Evolutionary conservation across 1,140 invertebrate genomes (phyloP).

Genomic region (Drosophila pandora): DNA sequence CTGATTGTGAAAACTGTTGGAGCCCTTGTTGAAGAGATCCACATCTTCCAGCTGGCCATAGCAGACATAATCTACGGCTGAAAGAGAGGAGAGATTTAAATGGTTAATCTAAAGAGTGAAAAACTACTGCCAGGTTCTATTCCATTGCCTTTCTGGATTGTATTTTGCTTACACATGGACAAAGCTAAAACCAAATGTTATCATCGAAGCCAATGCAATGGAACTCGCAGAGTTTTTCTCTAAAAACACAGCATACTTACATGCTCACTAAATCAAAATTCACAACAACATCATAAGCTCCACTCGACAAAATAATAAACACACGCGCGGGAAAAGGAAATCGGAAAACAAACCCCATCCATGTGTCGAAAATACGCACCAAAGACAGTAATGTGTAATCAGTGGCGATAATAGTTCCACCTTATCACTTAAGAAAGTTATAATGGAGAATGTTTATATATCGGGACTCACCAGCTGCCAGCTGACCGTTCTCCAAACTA

Average conservation of each 20-base stretch:
- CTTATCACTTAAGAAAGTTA: too few species aligned
- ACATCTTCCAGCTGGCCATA: constrained; percentile 80
- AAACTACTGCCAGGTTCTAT: constrained; percentile 76
- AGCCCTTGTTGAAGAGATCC: constrained; percentile 74
- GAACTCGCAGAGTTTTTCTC: constrained; percentile 75
- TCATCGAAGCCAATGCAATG: constrained; percentile 77
- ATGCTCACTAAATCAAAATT: constrained; percentile 11
- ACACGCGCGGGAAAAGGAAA: constrained; percentile 32
- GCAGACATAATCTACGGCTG: constrained; percentile 78
- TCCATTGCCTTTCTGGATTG: constrained; percentile 77
- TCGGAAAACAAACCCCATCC: constrained; percentile 49
- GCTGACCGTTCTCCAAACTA: constrained; percentile 77
- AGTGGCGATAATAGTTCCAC: too few species aligned
- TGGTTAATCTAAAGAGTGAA: constrained; percentile 46
- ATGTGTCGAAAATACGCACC: constrained; percentile 77
- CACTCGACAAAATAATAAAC: constrained; percentile 7
- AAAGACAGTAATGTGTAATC: constrained; percentile 44
- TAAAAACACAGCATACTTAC: constrained; percentile 62
- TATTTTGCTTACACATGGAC: constrained; percentile 82
- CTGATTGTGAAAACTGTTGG: constrained; percentile 77
- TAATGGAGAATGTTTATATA: not conserved
- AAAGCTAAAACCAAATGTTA: constrained; percentile 50
- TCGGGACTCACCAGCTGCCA: constrained; percentile 74
- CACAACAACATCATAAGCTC: not conserved
- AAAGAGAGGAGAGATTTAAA: constrained; percentile 28